These are phyloP conservation scores for Cryptus viduatorius DNA, from an alignment of 2,888 invertebrate species.

Conservation along the genomic window DNA sequence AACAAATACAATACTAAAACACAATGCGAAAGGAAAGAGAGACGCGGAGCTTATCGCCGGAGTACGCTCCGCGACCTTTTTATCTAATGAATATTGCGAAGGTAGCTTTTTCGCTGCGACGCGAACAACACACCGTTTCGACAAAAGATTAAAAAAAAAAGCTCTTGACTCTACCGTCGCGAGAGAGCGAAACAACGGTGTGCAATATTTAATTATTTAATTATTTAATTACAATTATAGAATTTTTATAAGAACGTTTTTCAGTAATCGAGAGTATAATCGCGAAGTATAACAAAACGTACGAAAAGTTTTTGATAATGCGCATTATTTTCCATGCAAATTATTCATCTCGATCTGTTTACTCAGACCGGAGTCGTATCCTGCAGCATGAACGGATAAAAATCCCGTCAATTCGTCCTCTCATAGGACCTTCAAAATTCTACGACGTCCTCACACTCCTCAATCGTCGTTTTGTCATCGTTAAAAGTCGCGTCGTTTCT, in stretches of 20 bases:
- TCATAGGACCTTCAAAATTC: conserved; percentile 6
- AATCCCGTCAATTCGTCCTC: background rate
- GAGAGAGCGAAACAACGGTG: background rate
- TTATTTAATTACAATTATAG: background rate
- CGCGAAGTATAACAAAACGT: background rate
- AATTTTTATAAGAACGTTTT: background rate
- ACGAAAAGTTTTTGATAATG: too few species aligned
- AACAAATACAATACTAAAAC: conserved; percentile 3
- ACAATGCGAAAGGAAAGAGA: background rate
- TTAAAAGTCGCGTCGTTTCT: conserved; percentile 24
- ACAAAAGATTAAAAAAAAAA: background rate
- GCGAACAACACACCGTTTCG: conserved; percentile 7
- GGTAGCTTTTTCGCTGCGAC: background rate
- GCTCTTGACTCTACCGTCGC: background rate
- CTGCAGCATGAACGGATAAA: too few species aligned
- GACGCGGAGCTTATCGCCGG: background rate
- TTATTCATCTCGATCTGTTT: background rate
- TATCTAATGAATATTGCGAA: background rate
- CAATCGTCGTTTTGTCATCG: conserved; percentile 23
- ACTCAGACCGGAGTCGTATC: background rate
- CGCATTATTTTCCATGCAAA: background rate
- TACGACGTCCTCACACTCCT: background rate
- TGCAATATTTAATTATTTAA: background rate
- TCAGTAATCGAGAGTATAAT: background rate
- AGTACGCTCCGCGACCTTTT: background rate